Percentiles rank a stretch among this genome's conserved stretches.
Conservation (phyloP, 2,888 invertebrate species). For the Neria commutata region DNA sequence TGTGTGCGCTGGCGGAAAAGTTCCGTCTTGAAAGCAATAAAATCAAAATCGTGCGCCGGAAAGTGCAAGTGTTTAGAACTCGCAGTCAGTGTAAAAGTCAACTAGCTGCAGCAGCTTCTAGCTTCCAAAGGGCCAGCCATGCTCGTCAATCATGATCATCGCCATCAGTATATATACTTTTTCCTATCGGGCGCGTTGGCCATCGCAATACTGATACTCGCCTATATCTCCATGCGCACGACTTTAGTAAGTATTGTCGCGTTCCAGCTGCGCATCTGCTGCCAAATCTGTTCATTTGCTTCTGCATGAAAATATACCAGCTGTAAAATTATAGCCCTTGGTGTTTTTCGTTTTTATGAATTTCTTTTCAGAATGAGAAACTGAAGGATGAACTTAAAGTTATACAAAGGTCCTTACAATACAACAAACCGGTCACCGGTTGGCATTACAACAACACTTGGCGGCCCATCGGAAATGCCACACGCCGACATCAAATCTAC, state of each 20-base stretch:
- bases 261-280: not conserved
- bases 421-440: conserved; percentile 45
- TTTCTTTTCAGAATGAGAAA: conserved; percentile 44
- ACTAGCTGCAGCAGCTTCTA: no score
- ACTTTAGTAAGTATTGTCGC: conserved; percentile 47
- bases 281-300: not conserved
- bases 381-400: conserved; percentile 44
- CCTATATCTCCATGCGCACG: conserved; percentile 53
- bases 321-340: not conserved
- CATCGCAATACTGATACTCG: conserved; percentile 48
- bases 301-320: not conserved
- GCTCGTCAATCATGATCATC: conserved; percentile 46
- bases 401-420: conserved; percentile 46
- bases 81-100: no score
- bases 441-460: conserved; percentile 57
- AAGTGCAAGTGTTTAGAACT: no score
- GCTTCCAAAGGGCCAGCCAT: no score
- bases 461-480: conserved; percentile 50
- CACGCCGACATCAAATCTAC: conserved; percentile 54
- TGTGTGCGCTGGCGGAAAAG: no score
- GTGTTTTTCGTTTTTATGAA: not conserved
- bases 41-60: no score
- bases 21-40: no score
- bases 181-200: conserved; percentile 54
- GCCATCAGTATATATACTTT: conserved; percentile 55